Conservation (phyloP, 2,888 invertebrate species). For the Macaria liturata region DNA sequence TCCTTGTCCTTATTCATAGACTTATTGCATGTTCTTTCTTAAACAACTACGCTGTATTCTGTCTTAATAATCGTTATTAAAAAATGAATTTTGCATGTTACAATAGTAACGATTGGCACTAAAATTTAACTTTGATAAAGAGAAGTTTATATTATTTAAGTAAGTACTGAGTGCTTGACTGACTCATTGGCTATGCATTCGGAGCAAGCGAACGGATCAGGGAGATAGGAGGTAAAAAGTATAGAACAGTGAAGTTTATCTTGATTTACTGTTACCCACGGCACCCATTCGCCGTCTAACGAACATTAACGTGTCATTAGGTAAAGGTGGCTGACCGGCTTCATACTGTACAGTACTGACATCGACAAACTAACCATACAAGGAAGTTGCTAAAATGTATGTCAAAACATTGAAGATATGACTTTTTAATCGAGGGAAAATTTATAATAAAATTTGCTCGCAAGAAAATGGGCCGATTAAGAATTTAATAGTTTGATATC, state of each 20-base stretch:
- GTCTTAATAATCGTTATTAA: no score
- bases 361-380: conserved; percentile 22
- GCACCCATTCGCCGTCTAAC: conserved; percentile 63
- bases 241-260: conserved; percentile 75
- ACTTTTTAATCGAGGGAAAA: no score
- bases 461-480: no score
- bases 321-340: conserved; percentile 76
- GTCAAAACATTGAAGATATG: conserved; percentile 3
- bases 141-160: no score
- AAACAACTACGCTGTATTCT: no score
- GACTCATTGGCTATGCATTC: conserved; percentile 81
- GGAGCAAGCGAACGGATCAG: conserved; percentile 70
- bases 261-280: conserved; percentile 75
- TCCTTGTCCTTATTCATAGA: background rate
- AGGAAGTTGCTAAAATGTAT: conserved; percentile 26
- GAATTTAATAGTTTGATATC: no score
- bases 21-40: no score
- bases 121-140: no score
- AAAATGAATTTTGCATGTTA: no score
- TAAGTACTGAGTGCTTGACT: conserved; percentile 56
- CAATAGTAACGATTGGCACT: no score
- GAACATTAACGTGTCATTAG: conserved; percentile 77
- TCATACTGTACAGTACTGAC: conserved; percentile 42
- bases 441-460: no score
- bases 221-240: conserved; percentile 74